Percentiles rank a stretch among this genome's conserved stretches.
These are phyloP conservation scores for Sminthopsis crassicaudata DNA, from an alignment of 2,113 vertebrate genomes.

Conservation along the genomic window DNA sequence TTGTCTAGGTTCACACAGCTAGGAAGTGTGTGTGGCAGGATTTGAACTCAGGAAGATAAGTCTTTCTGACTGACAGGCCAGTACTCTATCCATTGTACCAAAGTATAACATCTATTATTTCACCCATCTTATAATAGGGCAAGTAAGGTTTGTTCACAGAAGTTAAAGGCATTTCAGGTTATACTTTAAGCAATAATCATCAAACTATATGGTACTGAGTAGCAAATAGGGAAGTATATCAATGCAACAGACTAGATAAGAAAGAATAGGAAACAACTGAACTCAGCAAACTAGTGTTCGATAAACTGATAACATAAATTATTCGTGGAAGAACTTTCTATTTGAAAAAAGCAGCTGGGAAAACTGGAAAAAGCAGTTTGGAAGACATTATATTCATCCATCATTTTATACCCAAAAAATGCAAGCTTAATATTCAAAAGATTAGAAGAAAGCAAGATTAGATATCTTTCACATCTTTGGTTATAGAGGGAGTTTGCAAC, in stretches of 20 bases:
- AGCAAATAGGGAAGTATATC: background rate
- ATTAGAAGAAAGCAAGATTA: background rate
- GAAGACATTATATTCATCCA: background rate
- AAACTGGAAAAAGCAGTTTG: background rate
- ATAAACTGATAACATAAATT: background rate
- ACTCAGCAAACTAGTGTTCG: background rate
- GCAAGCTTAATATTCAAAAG: background rate
- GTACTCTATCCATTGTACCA: background rate
- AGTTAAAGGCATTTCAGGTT: background rate
- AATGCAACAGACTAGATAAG: background rate
- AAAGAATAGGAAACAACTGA: background rate
- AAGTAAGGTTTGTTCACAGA: background rate
- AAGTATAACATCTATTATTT: background rate
- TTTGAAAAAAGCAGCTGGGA: background rate
- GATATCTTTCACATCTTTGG: background rate
- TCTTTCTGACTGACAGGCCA: background rate
- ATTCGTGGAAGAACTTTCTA: background rate
- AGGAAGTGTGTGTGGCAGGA: background rate
- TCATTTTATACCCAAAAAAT: background rate
- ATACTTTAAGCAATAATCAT: background rate
- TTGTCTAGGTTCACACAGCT: background rate
- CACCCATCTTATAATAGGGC: background rate
- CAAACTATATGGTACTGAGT: background rate
- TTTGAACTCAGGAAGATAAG: background rate
- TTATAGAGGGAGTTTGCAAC: background rate